Conservation (phyloP, 1,140 invertebrate species). For the Oryctes rhinoceros region DNA sequence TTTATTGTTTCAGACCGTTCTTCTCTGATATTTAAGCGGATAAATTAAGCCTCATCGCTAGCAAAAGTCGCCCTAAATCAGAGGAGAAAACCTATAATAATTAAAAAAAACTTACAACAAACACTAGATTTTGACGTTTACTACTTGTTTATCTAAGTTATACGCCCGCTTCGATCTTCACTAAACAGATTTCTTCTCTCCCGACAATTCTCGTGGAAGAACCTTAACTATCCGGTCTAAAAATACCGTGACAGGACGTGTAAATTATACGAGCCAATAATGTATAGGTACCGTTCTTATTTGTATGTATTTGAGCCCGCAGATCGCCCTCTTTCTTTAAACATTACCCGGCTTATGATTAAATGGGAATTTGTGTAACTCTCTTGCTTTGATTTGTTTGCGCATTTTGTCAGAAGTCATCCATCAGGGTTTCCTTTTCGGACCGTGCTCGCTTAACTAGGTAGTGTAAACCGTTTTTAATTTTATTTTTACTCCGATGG, state of each 20-base stretch:
- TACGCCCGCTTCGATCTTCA: not conserved
- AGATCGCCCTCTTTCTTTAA: not conserved
- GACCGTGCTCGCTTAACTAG: not conserved
- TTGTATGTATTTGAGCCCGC: not conserved
- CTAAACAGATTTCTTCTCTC: not conserved
- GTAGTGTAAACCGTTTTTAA: not conserved
- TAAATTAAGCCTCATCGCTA: not conserved
- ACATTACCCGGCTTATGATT: not conserved
- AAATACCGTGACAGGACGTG: not conserved
- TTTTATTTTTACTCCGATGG: not conserved
- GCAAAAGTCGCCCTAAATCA: not conserved
- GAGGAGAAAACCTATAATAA: not conserved
- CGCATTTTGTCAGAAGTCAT: conserved; percentile 2
- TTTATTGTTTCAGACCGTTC: not conserved
- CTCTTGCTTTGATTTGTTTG: not conserved
- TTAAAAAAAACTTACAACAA: not conserved
- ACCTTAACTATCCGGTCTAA: not conserved
- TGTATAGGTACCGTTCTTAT: not conserved
- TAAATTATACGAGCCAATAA: conserved; percentile 5
- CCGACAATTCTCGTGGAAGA: not conserved
- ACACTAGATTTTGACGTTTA: conserved; percentile 10
- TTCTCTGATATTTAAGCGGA: not conserved
- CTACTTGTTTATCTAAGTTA: not conserved
- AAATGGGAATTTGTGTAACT: not conserved
- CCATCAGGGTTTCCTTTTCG: not conserved